A percentile compares a stretch with the other conserved stretches of the same genome.
phyloP scores from a whole-genome alignment of 2,113 vertebrate species.

The Chaetodon trifascialis region DNA sequence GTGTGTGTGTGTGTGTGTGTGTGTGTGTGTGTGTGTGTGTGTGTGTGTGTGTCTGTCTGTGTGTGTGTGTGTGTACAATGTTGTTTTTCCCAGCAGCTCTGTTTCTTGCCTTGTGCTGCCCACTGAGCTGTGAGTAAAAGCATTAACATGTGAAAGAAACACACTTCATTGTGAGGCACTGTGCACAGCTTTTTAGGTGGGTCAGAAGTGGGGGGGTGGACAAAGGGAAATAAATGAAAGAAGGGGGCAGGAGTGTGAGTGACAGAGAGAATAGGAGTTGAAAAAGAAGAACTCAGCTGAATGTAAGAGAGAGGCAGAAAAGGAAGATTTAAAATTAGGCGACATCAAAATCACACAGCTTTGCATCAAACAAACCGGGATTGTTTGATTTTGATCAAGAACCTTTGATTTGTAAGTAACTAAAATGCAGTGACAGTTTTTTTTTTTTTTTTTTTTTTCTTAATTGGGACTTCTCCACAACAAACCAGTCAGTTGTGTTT shows the following conservation, averaged over 20 bases:
- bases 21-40: constrained; percentile 3
- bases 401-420: neutral
- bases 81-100: constrained; percentile 71
- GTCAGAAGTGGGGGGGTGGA: constrained; percentile 48
- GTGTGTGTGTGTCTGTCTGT: neutral
- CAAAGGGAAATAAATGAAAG: constrained; percentile 35
- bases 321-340: constrained; percentile 51
- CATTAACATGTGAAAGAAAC: constrained; percentile 86
- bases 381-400: constrained; percentile 13
- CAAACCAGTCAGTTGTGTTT: neutral
- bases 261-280: constrained; percentile 21
- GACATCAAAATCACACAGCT: constrained; percentile 12
- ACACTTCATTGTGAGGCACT: constrained; percentile 78
- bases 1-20: constrained; percentile 10
- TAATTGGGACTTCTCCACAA: neutral
- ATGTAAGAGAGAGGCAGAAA: constrained; percentile 17
- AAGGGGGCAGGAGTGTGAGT: constrained; percentile 2
- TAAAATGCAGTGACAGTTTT: neutral
- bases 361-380: constrained; percentile 14
- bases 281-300: constrained; percentile 25
- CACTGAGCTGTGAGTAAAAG: constrained; percentile 78
- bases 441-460: neutral
- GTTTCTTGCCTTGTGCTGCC: constrained; percentile 69
- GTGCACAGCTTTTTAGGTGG: constrained; percentile 67
- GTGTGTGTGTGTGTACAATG: constrained; percentile 20